A percentile compares a stretch with the other conserved stretches of the same genome.
phyloP scores from a whole-genome alignment of 2,888 invertebrate genomes.

The Diarsia mendica region DNA sequence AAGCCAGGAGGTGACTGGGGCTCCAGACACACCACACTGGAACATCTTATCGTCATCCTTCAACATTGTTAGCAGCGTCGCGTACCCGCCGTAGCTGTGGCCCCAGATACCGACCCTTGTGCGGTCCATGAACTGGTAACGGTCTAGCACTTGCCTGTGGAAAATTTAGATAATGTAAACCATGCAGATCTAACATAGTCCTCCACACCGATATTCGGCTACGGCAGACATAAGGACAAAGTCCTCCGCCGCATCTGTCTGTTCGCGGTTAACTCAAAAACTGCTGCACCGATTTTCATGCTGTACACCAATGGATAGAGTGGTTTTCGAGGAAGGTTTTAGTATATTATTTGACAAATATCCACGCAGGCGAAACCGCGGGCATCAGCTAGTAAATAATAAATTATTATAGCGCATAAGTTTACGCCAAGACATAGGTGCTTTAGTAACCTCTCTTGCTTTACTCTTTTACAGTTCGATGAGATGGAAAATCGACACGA shows the following conservation, averaged over 20 bases:
- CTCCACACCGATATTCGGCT: neutral
- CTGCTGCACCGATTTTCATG: too few relatives aligned
- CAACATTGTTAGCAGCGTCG: constrained; percentile 94
- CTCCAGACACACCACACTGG: constrained; percentile 96
- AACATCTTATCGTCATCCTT: constrained; percentile 93
- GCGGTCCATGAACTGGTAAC: constrained; percentile 92
- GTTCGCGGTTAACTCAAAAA: too few relatives aligned
- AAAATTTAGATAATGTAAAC: neutral
- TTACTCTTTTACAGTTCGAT: neutral
- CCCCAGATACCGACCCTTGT: constrained; percentile 95
- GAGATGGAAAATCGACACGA: neutral
- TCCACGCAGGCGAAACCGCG: neutral
- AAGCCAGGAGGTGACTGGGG: constrained; percentile 97
- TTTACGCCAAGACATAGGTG: neutral
- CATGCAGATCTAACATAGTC: neutral
- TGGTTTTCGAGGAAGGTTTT: too few relatives aligned
- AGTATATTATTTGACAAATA: too few relatives aligned
- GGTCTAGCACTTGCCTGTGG: constrained; percentile 88
- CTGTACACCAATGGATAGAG: too few relatives aligned
- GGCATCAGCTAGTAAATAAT: neutral
- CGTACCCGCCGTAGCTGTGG: constrained; percentile 98
- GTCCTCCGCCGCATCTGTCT: too few relatives aligned
- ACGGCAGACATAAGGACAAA: neutral
- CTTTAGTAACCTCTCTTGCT: too few relatives aligned
- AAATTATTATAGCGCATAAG: neutral